Evolutionary conservation across 2,797 vertebrate genomes (phyloP), one percentile per base, ranked within the genome.

Genomic region (Leptatherina wallacei): DNA sequence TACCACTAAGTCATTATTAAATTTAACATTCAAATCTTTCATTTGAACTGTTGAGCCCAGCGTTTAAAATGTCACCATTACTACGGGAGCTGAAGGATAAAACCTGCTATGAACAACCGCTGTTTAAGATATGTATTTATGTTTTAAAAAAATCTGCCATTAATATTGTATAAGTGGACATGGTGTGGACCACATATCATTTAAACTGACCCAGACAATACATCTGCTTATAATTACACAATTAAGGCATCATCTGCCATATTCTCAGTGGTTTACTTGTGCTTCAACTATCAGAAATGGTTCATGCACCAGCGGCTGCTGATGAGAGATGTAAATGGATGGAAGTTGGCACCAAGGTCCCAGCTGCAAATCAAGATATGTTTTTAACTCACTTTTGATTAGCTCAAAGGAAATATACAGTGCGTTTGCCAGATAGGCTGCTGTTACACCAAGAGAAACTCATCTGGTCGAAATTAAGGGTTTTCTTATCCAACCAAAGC

Each of bases 171-270:
- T 12, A 54, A 27, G 14, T 56, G 29, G 29, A 32, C 13, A 16
- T 32, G 16, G 7, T 32, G 29, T 18, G 10, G 52, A 61, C 32
- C 63, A 63, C 80, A 75, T 83, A 81, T 83, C 78, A 84, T 88
- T 74, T 71, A 76, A 85, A 86, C 71, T 85, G 78, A 89, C 83
- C 85, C 71, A 88, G 84, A 87, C 84, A 81, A 85, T 81, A 75
- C 88, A 93, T 84, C 88, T 93, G 92, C 75, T 58, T 55, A 61
- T 82, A 89, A 86, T 93, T 92, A 91, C 77, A 71, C 82, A 89
- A 91, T 89, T 90, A 91, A 85, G 84, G 73, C 82, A 75, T 88
- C 82, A 88, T 86, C 86, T 88, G 85, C 87, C 82, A 85, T 84
- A 84, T 74, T 65, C 80, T 12, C 65, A 72, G 44, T 88, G 80